Conservation (phyloP, 2,113 vertebrate species). For the Empidonax traillii region DNA sequence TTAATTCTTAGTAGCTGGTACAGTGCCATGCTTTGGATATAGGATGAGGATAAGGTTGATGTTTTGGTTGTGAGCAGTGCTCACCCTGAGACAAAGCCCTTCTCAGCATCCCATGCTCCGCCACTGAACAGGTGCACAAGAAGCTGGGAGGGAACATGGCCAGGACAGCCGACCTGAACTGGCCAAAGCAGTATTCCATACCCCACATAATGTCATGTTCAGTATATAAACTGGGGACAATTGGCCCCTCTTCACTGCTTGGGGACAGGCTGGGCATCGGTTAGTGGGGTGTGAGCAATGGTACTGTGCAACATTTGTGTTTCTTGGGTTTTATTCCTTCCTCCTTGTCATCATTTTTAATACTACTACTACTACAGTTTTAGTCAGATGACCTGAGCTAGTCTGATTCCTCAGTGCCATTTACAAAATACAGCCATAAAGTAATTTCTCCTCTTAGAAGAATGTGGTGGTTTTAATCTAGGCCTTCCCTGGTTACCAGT, state of each 20-base stretch:
- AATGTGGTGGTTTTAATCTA: no score
- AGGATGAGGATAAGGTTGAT: not conserved
- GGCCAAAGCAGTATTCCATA: not conserved
- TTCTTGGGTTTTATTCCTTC: not conserved
- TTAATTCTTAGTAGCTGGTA: not conserved
- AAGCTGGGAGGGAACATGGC: not conserved
- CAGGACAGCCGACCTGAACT: not conserved
- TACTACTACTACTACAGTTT: not conserved
- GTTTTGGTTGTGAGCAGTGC: not conserved
- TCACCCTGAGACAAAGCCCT: not conserved
- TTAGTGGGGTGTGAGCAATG: not conserved
- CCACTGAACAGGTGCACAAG: not conserved
- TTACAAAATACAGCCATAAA: not conserved
- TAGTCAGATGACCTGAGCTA: not conserved
- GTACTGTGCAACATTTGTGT: not conserved
- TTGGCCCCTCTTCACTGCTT: not conserved
- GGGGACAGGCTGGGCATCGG: not conserved
- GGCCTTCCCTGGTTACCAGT: no score
- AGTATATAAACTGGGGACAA: not conserved
- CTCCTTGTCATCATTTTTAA: not conserved
- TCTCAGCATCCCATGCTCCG: not conserved
- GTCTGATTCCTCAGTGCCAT: not conserved
- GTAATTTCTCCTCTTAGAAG: not conserved
- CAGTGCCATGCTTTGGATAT: not conserved
- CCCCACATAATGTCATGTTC: not conserved